These are phyloP conservation scores for Gasterosteus nipponicus DNA, from an alignment of 2,113 vertebrate species.

Conservation along the genomic window DNA sequence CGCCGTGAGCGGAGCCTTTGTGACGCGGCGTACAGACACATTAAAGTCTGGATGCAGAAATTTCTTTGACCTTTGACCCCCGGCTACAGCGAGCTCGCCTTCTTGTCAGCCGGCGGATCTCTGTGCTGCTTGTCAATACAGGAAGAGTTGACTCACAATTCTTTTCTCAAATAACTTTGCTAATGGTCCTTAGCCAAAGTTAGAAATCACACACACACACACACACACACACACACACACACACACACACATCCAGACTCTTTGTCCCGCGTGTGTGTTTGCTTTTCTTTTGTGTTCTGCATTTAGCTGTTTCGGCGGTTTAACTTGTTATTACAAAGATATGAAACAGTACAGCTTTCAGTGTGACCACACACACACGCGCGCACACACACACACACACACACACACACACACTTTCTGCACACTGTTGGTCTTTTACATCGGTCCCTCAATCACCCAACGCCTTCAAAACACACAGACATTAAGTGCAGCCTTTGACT, in stretches of 20 bases:
- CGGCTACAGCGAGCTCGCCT: slow-evolving; percentile 36
- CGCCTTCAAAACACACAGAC: slow-evolving; percentile 77
- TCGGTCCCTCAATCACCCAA: slow-evolving; percentile 70
- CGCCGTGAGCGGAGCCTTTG: slow-evolving; percentile 48
- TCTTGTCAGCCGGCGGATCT: slow-evolving; percentile 10
- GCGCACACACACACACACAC: slow-evolving; percentile 34
- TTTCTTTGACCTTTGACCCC: slow-evolving; percentile 67
- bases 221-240: slow-evolving; percentile 36
- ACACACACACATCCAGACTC: slow-evolving; percentile 40
- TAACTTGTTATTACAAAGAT: slow-evolving; percentile 71
- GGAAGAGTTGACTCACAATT: slow-evolving; percentile 58
- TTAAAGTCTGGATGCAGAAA: slow-evolving; percentile 45
- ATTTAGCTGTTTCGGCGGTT: slow-evolving; percentile 56
- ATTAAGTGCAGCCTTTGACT: slow-evolving; percentile 79
- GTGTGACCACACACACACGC: slow-evolving; percentile 34
- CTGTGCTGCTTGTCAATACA: slow-evolving; percentile 53
- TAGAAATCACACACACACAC: slow-evolving; percentile 41
- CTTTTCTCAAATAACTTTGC: slow-evolving; percentile 42
- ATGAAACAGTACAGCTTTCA: slow-evolving; percentile 48
- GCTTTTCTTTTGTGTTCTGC: slow-evolving; percentile 60
- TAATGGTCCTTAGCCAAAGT: slow-evolving; percentile 62
- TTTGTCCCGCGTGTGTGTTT: slow-evolving; percentile 62
- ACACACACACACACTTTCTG: slow-evolving; percentile 29
- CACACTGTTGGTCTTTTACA: slow-evolving; percentile 64
- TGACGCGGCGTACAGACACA: slow-evolving; percentile 43